Conservation (phyloP, 2,888 invertebrate genomes). For the Lordiphosa andalusiaca region DNA sequence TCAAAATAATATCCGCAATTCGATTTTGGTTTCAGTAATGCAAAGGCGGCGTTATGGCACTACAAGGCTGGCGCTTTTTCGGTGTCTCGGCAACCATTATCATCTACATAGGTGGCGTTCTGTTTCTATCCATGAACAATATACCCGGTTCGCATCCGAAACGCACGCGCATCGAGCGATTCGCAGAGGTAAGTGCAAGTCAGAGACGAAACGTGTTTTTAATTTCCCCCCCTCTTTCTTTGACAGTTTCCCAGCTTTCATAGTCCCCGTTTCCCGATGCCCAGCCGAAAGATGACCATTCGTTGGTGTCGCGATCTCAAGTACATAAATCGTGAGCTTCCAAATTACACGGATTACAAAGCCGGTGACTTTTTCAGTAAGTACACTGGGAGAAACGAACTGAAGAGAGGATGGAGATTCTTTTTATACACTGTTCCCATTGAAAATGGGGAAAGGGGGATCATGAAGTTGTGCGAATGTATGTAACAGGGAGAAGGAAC, state of each 20-base stretch:
- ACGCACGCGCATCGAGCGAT: conserved; percentile 75
- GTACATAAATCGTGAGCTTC: conserved; percentile 75
- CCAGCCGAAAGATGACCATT: conserved; percentile 77
- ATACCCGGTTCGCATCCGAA: conserved; percentile 78
- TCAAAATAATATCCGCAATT: background rate
- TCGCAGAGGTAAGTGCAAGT: conserved; percentile 72
- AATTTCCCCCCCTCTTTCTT: background rate
- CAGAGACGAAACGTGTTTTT: background rate
- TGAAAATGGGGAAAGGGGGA: too few relatives aligned
- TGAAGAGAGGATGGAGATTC: too few relatives aligned
- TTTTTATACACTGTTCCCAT: too few relatives aligned
- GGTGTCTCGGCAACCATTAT: conserved; percentile 80
- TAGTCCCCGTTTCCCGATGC: conserved; percentile 72
- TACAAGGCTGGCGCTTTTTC: conserved; percentile 80
- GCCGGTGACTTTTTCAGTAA: conserved; percentile 63
- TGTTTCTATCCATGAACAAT: conserved; percentile 80
- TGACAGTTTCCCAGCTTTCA: conserved; percentile 76
- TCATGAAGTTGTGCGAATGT: too few relatives aligned
- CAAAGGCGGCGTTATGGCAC: conserved; percentile 78
- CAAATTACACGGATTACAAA: conserved; percentile 65
- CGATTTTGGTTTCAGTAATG: conserved; percentile 63
- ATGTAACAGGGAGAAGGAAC: too few relatives aligned
- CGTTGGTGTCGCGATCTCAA: conserved; percentile 79
- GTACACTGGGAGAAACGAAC: conserved; percentile 12
- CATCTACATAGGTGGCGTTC: conserved; percentile 79